Base-by-base conservation (phyloP, 2,888 invertebrate genomes). In the Flabesymbios commensalis region DNA sequence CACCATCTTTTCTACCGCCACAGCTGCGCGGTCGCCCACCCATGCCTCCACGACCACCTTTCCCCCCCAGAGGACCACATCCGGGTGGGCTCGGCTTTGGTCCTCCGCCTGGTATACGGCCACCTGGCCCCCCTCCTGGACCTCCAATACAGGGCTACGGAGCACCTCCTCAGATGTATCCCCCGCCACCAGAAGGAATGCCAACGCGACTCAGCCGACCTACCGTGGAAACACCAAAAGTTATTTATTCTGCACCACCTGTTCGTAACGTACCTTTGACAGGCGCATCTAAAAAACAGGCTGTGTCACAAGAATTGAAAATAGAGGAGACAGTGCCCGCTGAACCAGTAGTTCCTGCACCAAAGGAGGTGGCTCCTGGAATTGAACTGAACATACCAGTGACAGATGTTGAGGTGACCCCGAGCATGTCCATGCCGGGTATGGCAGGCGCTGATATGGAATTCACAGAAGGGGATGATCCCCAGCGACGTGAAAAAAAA, bases 401-500 rank as follows among this genome's bases (percentile, higher is more conserved):
- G 29, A 39, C 33, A 33, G 59, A 58, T 24, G 51, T 61, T 32
- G 54, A 48, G 39, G 36, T 56, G 1, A 55, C 57, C 36, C 41
- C 19, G 19, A 22, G 7, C 10, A 33, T 49, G 41, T 29, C 49
- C 19, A 22, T 7, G 51, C 5, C 14, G 26, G 51, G 26, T 49
- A 10, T 19, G 26, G 26, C 48, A 7, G 51, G 10, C 10, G 10
- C 51, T 10, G 29, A n/a, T n/a, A n/a, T n/a, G n/a, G n/a, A 17
- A 19, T 17, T 47, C 24, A 32, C 42, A 57, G 45, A 33, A 42
- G 33, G 22, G n/a, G n/a, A n/a, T n/a, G n/a, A n/a, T n/a, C n/a
- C n/a, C n/a, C n/a, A n/a, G n/a, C n/a, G n/a, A n/a, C n/a, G n/a
- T 41, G 58, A 58, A 26, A 86, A 86, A 70, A 86, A 87, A 36